Evolutionary conservation across 2,888 invertebrate genomes (phyloP).

Genomic region (Taenaris catops): DNA sequence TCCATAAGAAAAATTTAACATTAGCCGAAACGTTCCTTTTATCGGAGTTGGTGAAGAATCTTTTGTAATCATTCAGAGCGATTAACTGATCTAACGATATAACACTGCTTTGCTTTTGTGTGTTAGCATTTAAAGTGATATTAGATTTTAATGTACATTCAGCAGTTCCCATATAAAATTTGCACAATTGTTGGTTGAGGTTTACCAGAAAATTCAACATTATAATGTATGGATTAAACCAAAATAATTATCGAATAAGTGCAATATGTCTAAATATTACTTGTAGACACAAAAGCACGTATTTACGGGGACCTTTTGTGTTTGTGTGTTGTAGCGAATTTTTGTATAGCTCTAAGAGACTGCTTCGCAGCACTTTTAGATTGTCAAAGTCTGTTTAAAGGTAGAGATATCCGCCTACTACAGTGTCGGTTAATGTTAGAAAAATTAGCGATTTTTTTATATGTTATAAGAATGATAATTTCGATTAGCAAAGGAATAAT

Average conservation of each 20-base stretch:
- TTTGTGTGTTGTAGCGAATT: constrained; percentile 19
- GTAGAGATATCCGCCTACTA: no score
- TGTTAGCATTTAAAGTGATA: constrained; percentile 41
- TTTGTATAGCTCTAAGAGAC: constrained; percentile 40
- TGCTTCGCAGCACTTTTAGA: constrained; percentile 24
- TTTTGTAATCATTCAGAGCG: constrained; percentile 8
- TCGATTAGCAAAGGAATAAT: no score
- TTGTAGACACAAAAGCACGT: constrained; percentile 32
- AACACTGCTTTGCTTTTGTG: constrained; percentile 46
- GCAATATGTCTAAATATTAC: constrained; percentile 10
- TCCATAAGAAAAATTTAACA: no score
- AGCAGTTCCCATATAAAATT: constrained; percentile 13
- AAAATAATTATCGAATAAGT: constrained; percentile 1
- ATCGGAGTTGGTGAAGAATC: background rate
- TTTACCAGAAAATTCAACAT: background rate
- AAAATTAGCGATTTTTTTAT: no score
- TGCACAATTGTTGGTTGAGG: constrained; percentile 13
- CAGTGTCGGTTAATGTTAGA: no score
- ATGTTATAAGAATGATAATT: no score
- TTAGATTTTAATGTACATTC: constrained; percentile 38
- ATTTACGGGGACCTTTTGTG: constrained; percentile 20
- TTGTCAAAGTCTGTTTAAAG: background rate
- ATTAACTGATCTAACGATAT: constrained; percentile 7
- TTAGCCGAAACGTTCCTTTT: no score
- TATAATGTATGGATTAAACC: background rate